Base-by-base conservation (phyloP, 2,888 invertebrate species). In the Sisyra terminalis region DNA sequence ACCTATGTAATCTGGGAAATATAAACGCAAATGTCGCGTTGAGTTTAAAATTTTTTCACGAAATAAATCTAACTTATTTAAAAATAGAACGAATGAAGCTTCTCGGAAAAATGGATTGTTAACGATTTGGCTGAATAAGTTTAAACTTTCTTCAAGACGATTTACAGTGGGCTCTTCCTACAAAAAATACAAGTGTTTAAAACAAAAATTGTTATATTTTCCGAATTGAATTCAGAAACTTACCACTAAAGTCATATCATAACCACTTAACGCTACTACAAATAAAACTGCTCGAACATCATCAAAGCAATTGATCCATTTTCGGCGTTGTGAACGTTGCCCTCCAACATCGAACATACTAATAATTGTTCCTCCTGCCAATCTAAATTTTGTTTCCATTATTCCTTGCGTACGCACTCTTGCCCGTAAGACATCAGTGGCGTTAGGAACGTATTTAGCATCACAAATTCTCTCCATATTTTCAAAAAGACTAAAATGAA, bases 271-370 rank as follows among this genome's bases (percentile, higher is more conserved):
- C 1, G 76, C 73, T 11, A 73, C 72, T 13, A 76, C 75, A 60
- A 73, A 76, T 35, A 76, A 55, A 2, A 76, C 69, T 13, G 75
- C 73, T 50, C 68, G 61, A 2, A 75, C 75, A 55, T 75, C 73
- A 54, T 75, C 75, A 56, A 76, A 76, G 56, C 75, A 75, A 53
- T 75, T 73, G 50, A 76, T 75, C 76, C 76, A 76, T 54, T 76
- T 76, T 43, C 71, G 59, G 36, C 76, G 55, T 56, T 76, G 75
- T 46, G 74, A 75, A 53, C 75, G 59, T 53, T 75, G 76, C 42
- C 75, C 76, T 16, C 75, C 75, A 24, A 75, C 75, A 57, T 75
- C 75, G 53, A 73, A 75, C 71, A 76, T 71, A 51, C 73, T 70
- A 38, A 57, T 62, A 44, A 73, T 66, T 48, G 70, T 65, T 52